Conservation (phyloP, 2,797 vertebrate genomes). For the Heliangelus exortis region DNA sequence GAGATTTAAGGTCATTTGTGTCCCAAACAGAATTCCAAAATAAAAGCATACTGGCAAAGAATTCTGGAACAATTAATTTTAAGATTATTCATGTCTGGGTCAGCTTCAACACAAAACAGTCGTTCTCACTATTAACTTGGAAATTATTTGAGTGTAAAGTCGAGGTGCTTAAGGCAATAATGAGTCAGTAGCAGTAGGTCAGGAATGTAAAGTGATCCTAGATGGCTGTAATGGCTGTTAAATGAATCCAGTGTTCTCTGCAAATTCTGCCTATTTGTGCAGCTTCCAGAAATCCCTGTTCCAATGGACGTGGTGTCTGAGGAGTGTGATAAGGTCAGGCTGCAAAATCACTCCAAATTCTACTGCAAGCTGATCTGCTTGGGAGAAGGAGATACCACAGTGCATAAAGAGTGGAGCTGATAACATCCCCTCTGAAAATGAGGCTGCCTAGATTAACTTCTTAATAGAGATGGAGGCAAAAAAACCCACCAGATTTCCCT, state of each 20-base stretch:
- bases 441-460: neutral
- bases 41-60: neutral
- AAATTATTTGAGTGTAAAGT: neutral
- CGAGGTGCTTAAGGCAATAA: neutral
- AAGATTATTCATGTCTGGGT: neutral
- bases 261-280: neutral
- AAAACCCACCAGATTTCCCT: neutral
- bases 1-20: neutral
- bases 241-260: neutral
- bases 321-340: neutral
- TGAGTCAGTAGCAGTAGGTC: neutral
- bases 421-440: neutral
- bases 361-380: conserved; percentile 3
- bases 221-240: neutral
- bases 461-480: neutral
- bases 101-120: neutral
- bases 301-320: neutral
- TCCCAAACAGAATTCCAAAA: neutral
- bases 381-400: neutral
- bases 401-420: neutral
- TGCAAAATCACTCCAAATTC: conserved; percentile 29
- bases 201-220: neutral
- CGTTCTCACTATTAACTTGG: neutral
- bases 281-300: neutral
- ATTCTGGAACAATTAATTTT: neutral